These are phyloP conservation scores for Allophyes oxyacanthae DNA, from an alignment of 2,888 invertebrate genomes.

Conservation along the genomic window DNA sequence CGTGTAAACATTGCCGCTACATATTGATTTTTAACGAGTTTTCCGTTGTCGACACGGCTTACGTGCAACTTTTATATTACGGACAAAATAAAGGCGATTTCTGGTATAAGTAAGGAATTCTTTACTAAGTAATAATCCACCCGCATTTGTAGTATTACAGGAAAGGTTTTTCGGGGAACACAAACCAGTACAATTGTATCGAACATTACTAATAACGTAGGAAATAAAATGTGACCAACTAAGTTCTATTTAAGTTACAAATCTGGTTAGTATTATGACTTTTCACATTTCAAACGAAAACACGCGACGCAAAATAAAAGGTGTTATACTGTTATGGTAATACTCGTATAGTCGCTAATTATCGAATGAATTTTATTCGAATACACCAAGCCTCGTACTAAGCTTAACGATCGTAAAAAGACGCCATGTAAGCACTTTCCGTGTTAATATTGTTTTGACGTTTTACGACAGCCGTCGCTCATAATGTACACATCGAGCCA, in stretches of 20 bases:
- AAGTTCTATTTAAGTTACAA: neutral
- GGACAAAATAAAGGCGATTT: conserved; percentile 38
- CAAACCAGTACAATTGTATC: conserved; percentile 6
- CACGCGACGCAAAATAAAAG: conserved; percentile 35
- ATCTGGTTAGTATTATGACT: neutral
- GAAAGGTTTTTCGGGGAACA: conserved; percentile 9
- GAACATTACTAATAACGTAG: conserved; percentile 9
- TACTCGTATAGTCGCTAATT: conserved; percentile 41
- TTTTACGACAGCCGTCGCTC: conserved; percentile 55
- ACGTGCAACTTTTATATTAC: conserved; percentile 45
- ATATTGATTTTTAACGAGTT: conserved; percentile 77
- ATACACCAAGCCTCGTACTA: conserved; percentile 15
- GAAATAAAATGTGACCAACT: neutral
- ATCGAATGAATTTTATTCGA: conserved; percentile 25
- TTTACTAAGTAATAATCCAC: conserved; percentile 34
- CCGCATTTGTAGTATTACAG: conserved; percentile 13
- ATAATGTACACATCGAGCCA: conserved; percentile 39
- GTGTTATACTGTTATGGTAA: conserved; percentile 36
- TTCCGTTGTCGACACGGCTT: conserved; percentile 47
- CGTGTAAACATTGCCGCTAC: conserved; percentile 70
- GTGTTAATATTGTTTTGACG: conserved; percentile 62
- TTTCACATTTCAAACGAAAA: too few species aligned
- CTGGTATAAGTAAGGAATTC: conserved; percentile 29
- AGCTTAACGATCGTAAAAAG: conserved; percentile 42
- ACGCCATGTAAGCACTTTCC: conserved; percentile 47